These are phyloP conservation scores for Galeopsomyia nigrocyanea DNA, from an alignment of 2,888 invertebrate genomes.

Conservation along the genomic window DNA sequence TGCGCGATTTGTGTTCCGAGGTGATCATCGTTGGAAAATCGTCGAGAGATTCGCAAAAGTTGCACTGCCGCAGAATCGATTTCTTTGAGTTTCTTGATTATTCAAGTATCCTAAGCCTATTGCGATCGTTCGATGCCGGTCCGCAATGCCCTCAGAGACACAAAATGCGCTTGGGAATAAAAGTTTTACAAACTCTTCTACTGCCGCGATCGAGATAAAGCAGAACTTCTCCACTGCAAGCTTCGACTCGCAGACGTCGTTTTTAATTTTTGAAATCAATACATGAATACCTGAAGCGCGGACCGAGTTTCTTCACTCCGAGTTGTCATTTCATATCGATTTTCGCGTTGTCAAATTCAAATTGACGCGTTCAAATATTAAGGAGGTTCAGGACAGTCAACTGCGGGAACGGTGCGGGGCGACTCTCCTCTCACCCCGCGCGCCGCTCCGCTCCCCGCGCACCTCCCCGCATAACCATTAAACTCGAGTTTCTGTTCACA, in stretches of 20 bases:
- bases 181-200: slow-evolving; percentile 21
- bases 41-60: slow-evolving; percentile 12
- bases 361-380: too few species aligned
- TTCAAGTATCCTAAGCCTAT: slow-evolving; percentile 33
- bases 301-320: too few species aligned
- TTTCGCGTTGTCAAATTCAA: too few species aligned
- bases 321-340: too few species aligned
- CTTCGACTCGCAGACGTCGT: slow-evolving; percentile 17
- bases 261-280: slow-evolving; percentile 35
- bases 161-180: slow-evolving; percentile 31
- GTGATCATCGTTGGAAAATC: slow-evolving; percentile 39
- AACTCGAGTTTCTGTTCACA: too few species aligned
- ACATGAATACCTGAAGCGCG: not conserved
- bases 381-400: too few species aligned
- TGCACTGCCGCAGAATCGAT: slow-evolving; percentile 29
- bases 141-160: slow-evolving; percentile 8
- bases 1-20: slow-evolving; percentile 30
- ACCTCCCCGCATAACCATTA: too few species aligned
- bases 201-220: not conserved
- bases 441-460: too few species aligned
- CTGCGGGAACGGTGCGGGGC: too few species aligned
- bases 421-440: too few species aligned
- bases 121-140: not conserved
- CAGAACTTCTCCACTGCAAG: slow-evolving; percentile 5
- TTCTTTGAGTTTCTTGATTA: slow-evolving; percentile 40